Base-by-base conservation (phyloP, 2,888 invertebrate genomes). In the Eupithecia subfuscata region DNA sequence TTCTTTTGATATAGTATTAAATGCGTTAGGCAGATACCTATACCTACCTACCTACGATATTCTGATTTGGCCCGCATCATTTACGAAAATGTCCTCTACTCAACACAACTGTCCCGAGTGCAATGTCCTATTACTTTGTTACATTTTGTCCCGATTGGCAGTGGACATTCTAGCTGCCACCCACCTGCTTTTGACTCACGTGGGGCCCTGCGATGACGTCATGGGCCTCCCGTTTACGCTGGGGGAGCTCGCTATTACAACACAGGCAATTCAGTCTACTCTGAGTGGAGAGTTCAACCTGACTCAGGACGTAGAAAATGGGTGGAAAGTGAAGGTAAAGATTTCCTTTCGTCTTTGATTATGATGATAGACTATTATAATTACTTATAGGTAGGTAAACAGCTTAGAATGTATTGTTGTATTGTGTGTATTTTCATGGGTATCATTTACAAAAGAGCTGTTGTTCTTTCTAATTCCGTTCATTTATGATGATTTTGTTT, bases 271-370 rank as follows among this genome's bases (percentile, higher is more conserved):
- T 69, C 86, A 89, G 67, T 85, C 86, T 3, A 75, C 86, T 1
- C 71, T 91, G 3, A 86, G 84, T 18, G 91, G 91, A 0, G 72
- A 79, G 12, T 70, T 92, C 11, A 89, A 90, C 52, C 79, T 92
- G 7, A 78, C 88, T 2, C 72, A 80, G 37, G 86, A 89, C 75
- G 81, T 91, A 18, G 80, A 80, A 3, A 80, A 90, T 69, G 91
- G 90, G 2, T 92, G 91, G 91, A 82, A 76, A 25, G 78, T 90
- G 30, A 87, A 86, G 87, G 91, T 91, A 82, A 40, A 4, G 34
- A 11, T 56, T 48, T n/a, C 11, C 6, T n/a, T 48, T 52, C 9
- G 52, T n/a, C 45, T 6, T 45, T 37, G 5, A 37, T 7, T 37
- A 37, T 4, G 37, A 30, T 30, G n/a, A 30, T 30, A 30, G n/a